Evolutionary conservation across 2,113 vertebrate genomes (phyloP).

Genomic region (Daubentonia madagascariensis): DNA sequence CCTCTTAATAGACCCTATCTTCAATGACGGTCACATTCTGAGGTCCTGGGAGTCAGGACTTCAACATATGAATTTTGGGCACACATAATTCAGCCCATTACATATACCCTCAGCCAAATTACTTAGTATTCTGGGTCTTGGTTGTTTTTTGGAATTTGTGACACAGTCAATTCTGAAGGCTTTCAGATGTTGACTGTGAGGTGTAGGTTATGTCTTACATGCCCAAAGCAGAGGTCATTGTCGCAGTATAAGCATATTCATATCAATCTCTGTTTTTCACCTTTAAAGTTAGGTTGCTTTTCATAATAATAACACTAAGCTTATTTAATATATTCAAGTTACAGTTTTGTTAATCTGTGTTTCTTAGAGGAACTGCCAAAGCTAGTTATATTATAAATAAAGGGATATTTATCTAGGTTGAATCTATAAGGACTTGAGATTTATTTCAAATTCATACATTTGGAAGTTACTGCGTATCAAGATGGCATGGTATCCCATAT

Average conservation of each 20-base stretch:
- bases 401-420: background rate
- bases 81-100: background rate
- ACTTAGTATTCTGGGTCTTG: background rate
- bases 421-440: background rate
- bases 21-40: background rate
- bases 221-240: background rate
- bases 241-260: background rate
- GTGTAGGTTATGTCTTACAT: background rate
- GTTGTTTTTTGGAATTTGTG: background rate
- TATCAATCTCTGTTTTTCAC: background rate
- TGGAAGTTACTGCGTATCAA: background rate
- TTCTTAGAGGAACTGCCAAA: background rate
- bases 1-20: background rate
- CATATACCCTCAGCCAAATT: background rate
- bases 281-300: background rate
- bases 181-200: background rate
- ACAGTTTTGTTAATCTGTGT: background rate
- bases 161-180: background rate
- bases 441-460: background rate
- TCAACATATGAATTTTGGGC: background rate
- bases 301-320: background rate
- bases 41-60: background rate
- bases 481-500: background rate
- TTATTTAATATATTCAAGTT: background rate
- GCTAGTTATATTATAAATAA: background rate